Percentiles rank a stretch among this genome's conserved stretches.
Conservation (phyloP, 2,797 vertebrate species). For the Myiotriccus ornatus region DNA sequence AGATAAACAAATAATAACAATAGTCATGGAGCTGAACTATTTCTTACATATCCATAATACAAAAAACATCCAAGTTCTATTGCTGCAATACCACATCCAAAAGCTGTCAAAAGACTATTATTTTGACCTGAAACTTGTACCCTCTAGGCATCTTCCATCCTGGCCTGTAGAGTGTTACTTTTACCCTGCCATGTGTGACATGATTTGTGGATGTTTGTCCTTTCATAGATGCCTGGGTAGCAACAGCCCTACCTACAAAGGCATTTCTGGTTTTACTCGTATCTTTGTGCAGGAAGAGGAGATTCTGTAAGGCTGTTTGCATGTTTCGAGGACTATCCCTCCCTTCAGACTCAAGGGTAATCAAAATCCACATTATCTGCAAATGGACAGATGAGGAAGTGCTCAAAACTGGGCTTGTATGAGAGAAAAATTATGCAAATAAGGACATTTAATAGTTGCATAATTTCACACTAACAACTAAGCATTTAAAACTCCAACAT, state of each 20-base stretch:
- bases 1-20: neutral
- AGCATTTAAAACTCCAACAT: neutral
- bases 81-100: neutral
- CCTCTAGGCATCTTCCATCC: neutral
- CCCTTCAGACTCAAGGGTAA: neutral
- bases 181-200: neutral
- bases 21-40: neutral
- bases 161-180: neutral
- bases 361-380: constrained; percentile 25
- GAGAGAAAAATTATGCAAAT: constrained; percentile 46
- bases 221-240: neutral
- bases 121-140: neutral
- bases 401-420: neutral
- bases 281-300: neutral
- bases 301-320: neutral
- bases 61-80: neutral
- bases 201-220: neutral
- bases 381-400: constrained; percentile 40
- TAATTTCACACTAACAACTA: constrained; percentile 37
- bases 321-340: neutral
- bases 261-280: neutral
- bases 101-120: neutral
- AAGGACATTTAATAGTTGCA: constrained; percentile 26
- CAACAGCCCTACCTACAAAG: neutral
- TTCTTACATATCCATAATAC: neutral